Evolutionary conservation across 2,113 vertebrate species (phyloP).

Genomic region (Phrynosoma blainvillii): DNA sequence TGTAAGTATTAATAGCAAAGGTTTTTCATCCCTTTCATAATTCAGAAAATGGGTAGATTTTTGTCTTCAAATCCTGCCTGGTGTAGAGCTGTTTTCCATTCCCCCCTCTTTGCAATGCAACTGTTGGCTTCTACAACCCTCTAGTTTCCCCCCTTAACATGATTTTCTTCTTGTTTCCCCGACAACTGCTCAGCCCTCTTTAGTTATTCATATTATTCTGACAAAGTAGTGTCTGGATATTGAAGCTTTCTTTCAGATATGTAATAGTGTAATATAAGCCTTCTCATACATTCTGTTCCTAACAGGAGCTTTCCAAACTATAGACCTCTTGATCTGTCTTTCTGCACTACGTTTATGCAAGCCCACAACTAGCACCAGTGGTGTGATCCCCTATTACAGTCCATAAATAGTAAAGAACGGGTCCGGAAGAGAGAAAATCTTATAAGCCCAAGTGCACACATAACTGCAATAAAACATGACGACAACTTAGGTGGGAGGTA

Average conservation of each 20-base stretch:
- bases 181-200: conserved; percentile 11
- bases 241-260: not conserved
- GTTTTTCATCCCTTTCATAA: not conserved
- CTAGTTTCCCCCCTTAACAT: not conserved
- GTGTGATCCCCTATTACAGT: not conserved
- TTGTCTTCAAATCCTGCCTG: not conserved
- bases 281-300: not conserved
- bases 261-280: not conserved
- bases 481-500: not conserved
- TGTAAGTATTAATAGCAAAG: not conserved
- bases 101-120: not conserved
- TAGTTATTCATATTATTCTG: conserved; percentile 33
- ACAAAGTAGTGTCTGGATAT: conserved; percentile 13
- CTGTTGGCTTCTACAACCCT: conserved; percentile 5
- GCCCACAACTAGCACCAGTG: not conserved
- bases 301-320: not conserved
- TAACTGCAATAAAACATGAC: too few species aligned
- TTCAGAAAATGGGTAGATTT: not conserved
- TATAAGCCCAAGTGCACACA: too few species aligned
- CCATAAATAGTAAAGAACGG: too few species aligned
- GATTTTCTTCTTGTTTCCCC: conserved; percentile 1
- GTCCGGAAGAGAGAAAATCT: too few species aligned
- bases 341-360: too few species aligned
- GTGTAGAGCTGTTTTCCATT: not conserved
- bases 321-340: not conserved